These are phyloP conservation scores for Sebastes hubbsi DNA, from an alignment of 2,797 vertebrate genomes.

Conservation along the genomic window DNA sequence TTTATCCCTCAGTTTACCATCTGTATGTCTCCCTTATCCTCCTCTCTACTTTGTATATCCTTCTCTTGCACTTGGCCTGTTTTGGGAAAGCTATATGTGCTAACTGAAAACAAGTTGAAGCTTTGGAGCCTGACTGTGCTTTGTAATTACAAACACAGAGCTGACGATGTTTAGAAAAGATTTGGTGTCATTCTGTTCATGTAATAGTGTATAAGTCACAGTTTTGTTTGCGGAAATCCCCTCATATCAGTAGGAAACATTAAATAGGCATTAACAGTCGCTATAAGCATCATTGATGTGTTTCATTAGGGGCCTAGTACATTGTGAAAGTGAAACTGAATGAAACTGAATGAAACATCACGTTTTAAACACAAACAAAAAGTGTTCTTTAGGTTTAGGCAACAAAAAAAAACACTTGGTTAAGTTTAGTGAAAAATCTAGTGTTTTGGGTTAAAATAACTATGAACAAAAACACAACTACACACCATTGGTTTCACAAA, in stretches of 20 bases:
- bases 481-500: too few relatives aligned
- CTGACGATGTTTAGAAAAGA: background rate
- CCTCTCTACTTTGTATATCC: slow-evolving; percentile 11
- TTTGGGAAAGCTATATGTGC: slow-evolving; percentile 33
- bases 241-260: slow-evolving; percentile 6
- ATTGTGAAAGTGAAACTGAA: too few relatives aligned
- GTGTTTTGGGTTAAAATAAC: too few relatives aligned
- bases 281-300: too few relatives aligned
- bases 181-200: slow-evolving; percentile 24
- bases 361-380: too few relatives aligned
- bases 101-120: slow-evolving; percentile 26
- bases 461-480: too few relatives aligned
- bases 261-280: too few relatives aligned
- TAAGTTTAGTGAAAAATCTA: too few relatives aligned
- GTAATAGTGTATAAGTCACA: slow-evolving; percentile 4
- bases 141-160: slow-evolving; percentile 22
- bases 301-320: too few relatives aligned
- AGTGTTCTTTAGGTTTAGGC: too few relatives aligned
- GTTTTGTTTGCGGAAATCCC: slow-evolving; percentile 12
- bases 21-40: background rate
- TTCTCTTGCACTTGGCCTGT: background rate
- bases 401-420: too few relatives aligned
- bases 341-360: too few relatives aligned
- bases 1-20: background rate
- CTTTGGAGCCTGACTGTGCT: slow-evolving; percentile 15